Base-by-base conservation (phyloP, 2,888 invertebrate genomes). In the Incurvaria masculella region DNA sequence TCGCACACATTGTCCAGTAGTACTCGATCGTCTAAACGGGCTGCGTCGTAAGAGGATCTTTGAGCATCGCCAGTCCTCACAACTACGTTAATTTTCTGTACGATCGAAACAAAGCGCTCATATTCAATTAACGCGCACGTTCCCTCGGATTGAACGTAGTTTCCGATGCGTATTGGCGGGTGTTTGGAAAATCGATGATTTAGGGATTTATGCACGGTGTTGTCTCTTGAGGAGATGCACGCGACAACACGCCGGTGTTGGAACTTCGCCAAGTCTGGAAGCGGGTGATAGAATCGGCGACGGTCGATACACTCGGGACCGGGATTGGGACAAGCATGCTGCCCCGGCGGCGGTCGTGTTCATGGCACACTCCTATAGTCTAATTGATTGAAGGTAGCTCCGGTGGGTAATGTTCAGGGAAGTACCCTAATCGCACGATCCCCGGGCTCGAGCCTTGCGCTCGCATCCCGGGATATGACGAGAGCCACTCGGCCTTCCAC, bases 21-120 rank as follows among this genome's bases (percentile, higher is more conserved):
- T 23, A 33, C 3, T 33, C 33, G 33, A 8, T 11, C 14, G 23
- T 23, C 5, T 6, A 14, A 4, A 6, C 11, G 5, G 39, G 50
- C 46, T 41, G 43, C 42, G 40, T 11, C 39, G 45, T 50, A 42
- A 40, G 45, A 42, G 18, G 49, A 49, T 45, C 51, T 49, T 57
- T 57, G 61, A 57, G 58, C 66, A 66, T 70, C 33, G 8, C 33
- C 14, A n/a, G n/a, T n/a, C n/a, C n/a, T n/a, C n/a, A n/a, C n/a
- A n/a, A n/a, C n/a, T n/a, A n/a, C n/a, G n/a, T n/a, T n/a, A n/a
- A n/a, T n/a, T n/a, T n/a, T n/a, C n/a, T n/a, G n/a, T n/a, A n/a
- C n/a, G n/a, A n/a, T n/a, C n/a, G n/a, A n/a, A n/a, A n/a, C n/a
- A n/a, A n/a, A n/a, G n/a, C n/a, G n/a, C n/a, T n/a, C n/a, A n/a